phyloP scores from a whole-genome alignment of 2,888 invertebrate species.

The Polyploca ridens region DNA sequence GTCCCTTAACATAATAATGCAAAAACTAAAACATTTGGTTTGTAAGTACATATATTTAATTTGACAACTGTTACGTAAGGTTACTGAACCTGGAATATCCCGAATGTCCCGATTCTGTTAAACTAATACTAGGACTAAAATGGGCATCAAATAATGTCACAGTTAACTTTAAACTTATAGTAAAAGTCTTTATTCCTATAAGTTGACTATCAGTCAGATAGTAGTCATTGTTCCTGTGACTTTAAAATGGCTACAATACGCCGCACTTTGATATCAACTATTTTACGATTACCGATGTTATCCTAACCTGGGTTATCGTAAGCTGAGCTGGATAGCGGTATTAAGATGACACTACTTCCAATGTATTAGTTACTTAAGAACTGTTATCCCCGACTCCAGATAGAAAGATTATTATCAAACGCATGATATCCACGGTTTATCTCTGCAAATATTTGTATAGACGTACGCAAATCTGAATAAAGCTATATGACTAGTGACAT shows the following conservation, averaged over 20 bases:
- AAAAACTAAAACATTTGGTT: too few species aligned
- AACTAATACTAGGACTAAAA: too few species aligned
- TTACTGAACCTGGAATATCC: too few species aligned
- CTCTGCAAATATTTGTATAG: not conserved
- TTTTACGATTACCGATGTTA: not conserved
- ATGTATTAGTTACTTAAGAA: not conserved
- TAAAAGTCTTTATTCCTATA: not conserved
- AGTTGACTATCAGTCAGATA: not conserved
- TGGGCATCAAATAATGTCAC: too few species aligned
- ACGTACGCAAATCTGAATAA: slow-evolving; percentile 2
- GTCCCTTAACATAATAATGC: not conserved
- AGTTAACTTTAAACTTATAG: too few species aligned
- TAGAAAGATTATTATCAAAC: slow-evolving; percentile 5
- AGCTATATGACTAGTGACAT: not conserved
- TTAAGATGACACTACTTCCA: not conserved
- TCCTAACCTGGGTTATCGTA: slow-evolving; percentile 1
- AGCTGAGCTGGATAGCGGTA: not conserved
- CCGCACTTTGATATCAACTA: not conserved
- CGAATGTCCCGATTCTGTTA: too few species aligned
- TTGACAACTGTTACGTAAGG: too few species aligned
- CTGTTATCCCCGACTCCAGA: not conserved
- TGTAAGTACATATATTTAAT: too few species aligned
- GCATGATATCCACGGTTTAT: slow-evolving; percentile 1
- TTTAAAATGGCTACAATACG: not conserved
- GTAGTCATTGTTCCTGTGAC: not conserved